Conservation (phyloP, 35 echinoderm and acorn worm genomes). For the Hemicentrotus pulcherrimus region DNA sequence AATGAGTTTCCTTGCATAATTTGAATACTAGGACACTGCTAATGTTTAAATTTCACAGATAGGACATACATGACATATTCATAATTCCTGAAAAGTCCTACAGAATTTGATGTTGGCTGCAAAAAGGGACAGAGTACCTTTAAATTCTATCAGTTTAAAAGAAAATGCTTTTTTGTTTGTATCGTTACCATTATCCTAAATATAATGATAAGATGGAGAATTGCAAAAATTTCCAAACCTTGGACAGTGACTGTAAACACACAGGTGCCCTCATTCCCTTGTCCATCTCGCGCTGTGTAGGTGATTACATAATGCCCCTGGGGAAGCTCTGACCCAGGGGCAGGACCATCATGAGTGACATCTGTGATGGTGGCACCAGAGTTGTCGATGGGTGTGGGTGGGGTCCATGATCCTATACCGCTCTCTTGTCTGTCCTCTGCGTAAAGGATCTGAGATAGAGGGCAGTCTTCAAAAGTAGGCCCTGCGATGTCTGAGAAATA, state of each 20-base stretch:
- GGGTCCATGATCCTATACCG: slow-evolving; percentile 3
- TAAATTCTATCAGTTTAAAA: no score
- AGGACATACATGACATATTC: no score
- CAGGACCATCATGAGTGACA: background rate
- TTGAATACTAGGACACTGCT: no score
- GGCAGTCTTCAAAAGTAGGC: slow-evolving; percentile 42
- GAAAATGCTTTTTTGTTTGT: no score
- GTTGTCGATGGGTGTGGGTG: slow-evolving; percentile 53
- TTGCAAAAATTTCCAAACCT: background rate
- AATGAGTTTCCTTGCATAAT: no score
- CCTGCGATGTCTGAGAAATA: slow-evolving; percentile 39
- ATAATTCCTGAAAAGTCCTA: no score
- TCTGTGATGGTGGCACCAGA: slow-evolving; percentile 9
- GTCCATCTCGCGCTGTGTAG: slow-evolving; percentile 31
- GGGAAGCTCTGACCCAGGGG: slow-evolving; percentile 14
- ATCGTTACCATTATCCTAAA: no score
- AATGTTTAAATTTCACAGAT: no score
- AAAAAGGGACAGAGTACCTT: no score
- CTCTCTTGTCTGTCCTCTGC: slow-evolving; percentile 45
- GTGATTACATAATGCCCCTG: slow-evolving; percentile 48
- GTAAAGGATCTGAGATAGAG: background rate
- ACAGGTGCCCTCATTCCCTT: slow-evolving; percentile 40
- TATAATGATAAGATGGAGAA: background rate
- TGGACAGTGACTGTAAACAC: slow-evolving; percentile 50
- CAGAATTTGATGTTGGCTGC: no score